Evolutionary conservation across 2,888 invertebrate species (phyloP), one percentile per base, ranked within the genome.

Genomic region (Acronicta psi): DNA sequence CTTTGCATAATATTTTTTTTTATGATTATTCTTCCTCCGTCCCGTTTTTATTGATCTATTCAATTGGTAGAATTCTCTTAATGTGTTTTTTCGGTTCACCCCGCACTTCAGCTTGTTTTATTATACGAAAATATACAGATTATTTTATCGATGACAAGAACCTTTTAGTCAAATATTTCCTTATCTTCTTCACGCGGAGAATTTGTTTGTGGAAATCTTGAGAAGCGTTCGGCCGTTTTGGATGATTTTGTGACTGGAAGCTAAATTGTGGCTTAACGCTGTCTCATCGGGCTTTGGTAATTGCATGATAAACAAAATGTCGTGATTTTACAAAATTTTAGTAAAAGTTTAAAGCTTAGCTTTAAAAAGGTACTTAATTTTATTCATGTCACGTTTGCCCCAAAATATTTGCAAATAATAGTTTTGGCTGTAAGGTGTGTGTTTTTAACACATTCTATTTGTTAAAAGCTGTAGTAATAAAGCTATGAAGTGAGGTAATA

Each of bases 21-120:
- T 5, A 34, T 34, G 34, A 34, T 34, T 34, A 34, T 34, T 66
- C 69, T 61, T 52, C 61, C 64, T 45, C 34, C 71, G 46, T 68
- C 61, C 72, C 66, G 58, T 70, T 78, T 84, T 82, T 85, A 88
- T 89, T 88, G 88, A 89, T 88, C 84, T 84, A 84, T 86, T 86
- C 87, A 86, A 85, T 89, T 82, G 87, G 81, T 82, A 81, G 83
- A 85, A 84, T 83, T 82, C 73, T 76, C 76, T 80, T 79, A 81
- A 84, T 85, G 81, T 84, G 77, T 85, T 83, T 87, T 83, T 82
- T 62, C 54, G 55, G 63, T 67, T 60, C 62, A 50, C 53, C 53
- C 50, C 59, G 65, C 66, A 71, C 76, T 77, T 65, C 68, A 73
- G 60, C 50, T 59, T 77, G 69, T 73, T 77, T 73, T 73, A 75